These are phyloP conservation scores for Galago senegalensis DNA, from an alignment of 2,797 vertebrate species.

Conservation along the genomic window DNA sequence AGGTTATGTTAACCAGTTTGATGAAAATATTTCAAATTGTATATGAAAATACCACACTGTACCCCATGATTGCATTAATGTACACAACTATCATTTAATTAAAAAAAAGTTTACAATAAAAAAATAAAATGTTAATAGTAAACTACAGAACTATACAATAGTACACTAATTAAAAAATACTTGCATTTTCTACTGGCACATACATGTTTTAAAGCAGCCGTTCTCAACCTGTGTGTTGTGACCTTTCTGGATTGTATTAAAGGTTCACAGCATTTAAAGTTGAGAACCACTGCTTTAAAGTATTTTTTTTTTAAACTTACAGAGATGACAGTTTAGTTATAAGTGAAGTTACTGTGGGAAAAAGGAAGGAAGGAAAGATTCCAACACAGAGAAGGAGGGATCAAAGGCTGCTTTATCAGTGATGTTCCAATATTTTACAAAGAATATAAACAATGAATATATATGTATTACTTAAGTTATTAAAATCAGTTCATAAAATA, in stretches of 20 bases:
- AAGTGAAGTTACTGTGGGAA: slow-evolving; percentile 20
- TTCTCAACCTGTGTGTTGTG: too few relatives aligned
- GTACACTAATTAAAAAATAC: not conserved
- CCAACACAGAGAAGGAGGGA: not conserved
- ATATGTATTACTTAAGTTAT: not conserved
- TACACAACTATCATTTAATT: too few relatives aligned
- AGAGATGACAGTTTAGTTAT: slow-evolving; percentile 26
- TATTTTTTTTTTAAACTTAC: not conserved
- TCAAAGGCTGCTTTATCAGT: not conserved
- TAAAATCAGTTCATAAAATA: slow-evolving; percentile 13
- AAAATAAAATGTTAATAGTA: not conserved
- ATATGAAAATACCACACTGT: too few relatives aligned
- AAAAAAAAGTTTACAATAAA: too few relatives aligned
- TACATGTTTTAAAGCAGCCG: too few relatives aligned
- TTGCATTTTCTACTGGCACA: slow-evolving; percentile 33
- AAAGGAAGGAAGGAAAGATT: slow-evolving; percentile 15
- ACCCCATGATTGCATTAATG: too few relatives aligned
- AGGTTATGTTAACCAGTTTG: too few relatives aligned
- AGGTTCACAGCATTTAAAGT: too few relatives aligned
- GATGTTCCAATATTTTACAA: not conserved
- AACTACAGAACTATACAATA: not conserved
- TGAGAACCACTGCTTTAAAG: not conserved
- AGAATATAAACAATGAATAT: slow-evolving; percentile 9
- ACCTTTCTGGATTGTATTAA: too few relatives aligned
- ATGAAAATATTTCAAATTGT: too few relatives aligned